A percentile compares a stretch with the other conserved stretches of the same genome.
These are phyloP conservation scores for Apogon talboti DNA, from an alignment of 2,797 vertebrate genomes.

Conservation along the genomic window DNA sequence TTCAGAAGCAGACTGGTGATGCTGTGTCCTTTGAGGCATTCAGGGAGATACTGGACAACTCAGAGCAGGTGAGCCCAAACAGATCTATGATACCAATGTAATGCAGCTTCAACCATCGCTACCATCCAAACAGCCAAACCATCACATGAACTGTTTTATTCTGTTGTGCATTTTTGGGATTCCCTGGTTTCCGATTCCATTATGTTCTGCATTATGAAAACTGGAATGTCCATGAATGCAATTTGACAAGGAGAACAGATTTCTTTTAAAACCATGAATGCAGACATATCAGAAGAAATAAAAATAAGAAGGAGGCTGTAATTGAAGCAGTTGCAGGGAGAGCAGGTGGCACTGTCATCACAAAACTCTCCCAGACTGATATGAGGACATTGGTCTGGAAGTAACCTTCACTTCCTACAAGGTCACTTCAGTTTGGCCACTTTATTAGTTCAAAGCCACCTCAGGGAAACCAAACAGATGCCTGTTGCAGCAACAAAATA, in stretches of 20 bases:
- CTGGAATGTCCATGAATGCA: slow-evolving; percentile 16
- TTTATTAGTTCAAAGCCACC: slow-evolving; percentile 43
- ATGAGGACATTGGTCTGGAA: slow-evolving; percentile 33
- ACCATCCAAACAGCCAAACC: neutral
- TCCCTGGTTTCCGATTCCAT: slow-evolving; percentile 21
- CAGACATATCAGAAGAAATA: slow-evolving; percentile 8
- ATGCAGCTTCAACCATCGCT: neutral
- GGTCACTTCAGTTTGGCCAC: slow-evolving; percentile 36
- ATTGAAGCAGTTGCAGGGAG: slow-evolving; percentile 36
- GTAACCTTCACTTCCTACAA: slow-evolving; percentile 26
- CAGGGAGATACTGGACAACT: slow-evolving; percentile 83
- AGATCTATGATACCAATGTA: neutral
- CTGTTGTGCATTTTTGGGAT: slow-evolving; percentile 9
- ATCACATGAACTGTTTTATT: neutral
- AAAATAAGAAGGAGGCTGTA: neutral
- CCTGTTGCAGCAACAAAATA: slow-evolving; percentile 8
- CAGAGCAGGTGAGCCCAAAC: slow-evolving; percentile 80
- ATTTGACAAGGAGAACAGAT: neutral
- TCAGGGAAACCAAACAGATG: slow-evolving; percentile 17
- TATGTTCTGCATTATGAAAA: neutral
- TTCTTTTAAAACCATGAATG: slow-evolving; percentile 5
- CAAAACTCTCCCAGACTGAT: slow-evolving; percentile 34
- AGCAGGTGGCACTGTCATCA: slow-evolving; percentile 28
- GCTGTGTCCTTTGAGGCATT: slow-evolving; percentile 82
- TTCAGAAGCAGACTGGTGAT: slow-evolving; percentile 70